A percentile compares a stretch with the other conserved stretches of the same genome.
These are phyloP conservation scores for Crypturellus undulatus DNA, from an alignment of 2,113 vertebrate genomes.

Conservation along the genomic window DNA sequence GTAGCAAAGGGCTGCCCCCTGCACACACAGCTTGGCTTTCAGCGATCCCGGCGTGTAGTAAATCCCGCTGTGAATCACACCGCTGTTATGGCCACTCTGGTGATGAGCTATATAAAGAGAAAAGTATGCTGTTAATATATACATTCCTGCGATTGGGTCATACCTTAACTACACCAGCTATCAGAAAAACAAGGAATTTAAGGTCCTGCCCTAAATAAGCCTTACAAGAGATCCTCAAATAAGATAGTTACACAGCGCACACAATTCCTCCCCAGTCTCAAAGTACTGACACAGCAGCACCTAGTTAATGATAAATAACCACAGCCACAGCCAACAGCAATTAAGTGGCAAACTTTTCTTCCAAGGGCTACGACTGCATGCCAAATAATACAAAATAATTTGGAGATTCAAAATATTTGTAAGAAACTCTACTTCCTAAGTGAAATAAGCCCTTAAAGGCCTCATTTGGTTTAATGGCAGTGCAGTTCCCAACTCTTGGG, in stretches of 20 bases:
- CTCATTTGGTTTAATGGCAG: accelerated
- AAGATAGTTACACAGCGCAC: neutral
- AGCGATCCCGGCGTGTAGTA: conserved; percentile 96
- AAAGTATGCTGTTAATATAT: neutral
- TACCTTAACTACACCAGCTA: neutral
- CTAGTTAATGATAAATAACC: neutral
- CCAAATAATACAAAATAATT: neutral
- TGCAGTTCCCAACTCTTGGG: neutral
- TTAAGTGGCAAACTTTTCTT: neutral
- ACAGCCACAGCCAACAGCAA: neutral
- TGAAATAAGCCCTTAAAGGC: neutral
- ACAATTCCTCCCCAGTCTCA: neutral
- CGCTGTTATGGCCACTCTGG: conserved; percentile 97
- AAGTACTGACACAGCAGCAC: neutral
- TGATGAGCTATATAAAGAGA: conserved; percentile 82
- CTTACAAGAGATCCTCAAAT: neutral
- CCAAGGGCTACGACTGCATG: neutral
- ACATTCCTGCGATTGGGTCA: neutral
- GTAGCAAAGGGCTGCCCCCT: conserved; percentile 89
- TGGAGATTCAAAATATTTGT: neutral
- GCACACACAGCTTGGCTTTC: conserved; percentile 93
- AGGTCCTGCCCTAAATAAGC: neutral
- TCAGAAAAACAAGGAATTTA: accelerated
- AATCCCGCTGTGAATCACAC: conserved; percentile 97
- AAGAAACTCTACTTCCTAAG: neutral